Evolutionary conservation across 1,140 invertebrate species (phyloP).

Genomic region (Neodiprion fabricii): DNA sequence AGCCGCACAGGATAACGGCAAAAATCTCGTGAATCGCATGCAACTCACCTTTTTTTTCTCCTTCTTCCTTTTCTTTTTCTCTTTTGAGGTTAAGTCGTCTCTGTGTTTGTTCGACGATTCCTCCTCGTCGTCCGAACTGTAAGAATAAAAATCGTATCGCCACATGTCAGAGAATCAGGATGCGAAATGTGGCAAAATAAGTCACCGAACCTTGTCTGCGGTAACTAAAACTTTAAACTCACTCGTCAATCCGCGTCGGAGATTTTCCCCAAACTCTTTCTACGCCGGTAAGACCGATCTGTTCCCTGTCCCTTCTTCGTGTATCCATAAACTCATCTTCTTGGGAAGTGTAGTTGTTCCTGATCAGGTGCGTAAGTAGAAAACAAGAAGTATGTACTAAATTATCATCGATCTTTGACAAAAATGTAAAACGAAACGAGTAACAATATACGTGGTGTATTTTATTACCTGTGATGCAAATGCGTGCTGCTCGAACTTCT

Average conservation of each 20-base stretch:
- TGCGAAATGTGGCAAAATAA: constrained; percentile 3
- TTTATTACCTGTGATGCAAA: not conserved
- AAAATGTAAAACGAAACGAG: not conserved
- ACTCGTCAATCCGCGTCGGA: constrained; percentile 68
- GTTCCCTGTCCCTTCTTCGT: constrained; percentile 73
- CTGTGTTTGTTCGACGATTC: constrained; percentile 61
- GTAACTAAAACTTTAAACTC: constrained; percentile 44
- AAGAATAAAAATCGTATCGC: constrained; percentile 25
- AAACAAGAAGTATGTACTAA: not conserved
- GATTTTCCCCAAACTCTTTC: constrained; percentile 76
- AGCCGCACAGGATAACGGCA: constrained; percentile 33
- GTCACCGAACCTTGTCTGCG: constrained; percentile 34
- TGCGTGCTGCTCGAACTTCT: not conserved
- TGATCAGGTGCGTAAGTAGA: not conserved
- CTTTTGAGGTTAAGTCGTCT: constrained; percentile 63
- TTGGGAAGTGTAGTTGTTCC: constrained; percentile 34
- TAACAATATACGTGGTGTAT: not conserved
- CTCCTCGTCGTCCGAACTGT: constrained; percentile 60
- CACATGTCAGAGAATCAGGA: constrained; percentile 1
- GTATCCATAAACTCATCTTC: constrained; percentile 70
- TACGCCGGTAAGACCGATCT: constrained; percentile 73
- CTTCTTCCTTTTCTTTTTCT: constrained; percentile 67
- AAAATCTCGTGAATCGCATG: constrained; percentile 37
- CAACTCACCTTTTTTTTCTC: constrained; percentile 66
- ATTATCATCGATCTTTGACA: not conserved